Evolutionary conservation across 2,888 invertebrate genomes (phyloP), one percentile per base, ranked within the genome.

Genomic region (Tinea trinotella): DNA sequence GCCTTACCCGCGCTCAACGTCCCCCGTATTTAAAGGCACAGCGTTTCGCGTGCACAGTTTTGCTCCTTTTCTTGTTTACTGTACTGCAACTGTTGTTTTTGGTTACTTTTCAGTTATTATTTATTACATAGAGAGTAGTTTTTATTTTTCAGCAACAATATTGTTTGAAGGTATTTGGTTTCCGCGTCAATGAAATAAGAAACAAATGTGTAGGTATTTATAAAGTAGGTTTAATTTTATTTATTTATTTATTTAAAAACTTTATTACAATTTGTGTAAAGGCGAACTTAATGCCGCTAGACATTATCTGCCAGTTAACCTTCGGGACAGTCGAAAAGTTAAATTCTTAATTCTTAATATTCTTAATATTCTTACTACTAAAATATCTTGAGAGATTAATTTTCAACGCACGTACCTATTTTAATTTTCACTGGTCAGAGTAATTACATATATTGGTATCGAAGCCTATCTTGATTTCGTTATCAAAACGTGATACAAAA

Each of bases 11-110:
- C 74, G 79, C 73, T 77, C 75, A 76, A 76, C 80, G 76, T 83
- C 82, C 76, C 69, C 78, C 83, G 83, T 84, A 85, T 85, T 85
- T 84, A 85, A 84, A 85, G 84, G 83, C 82, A 77, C 78, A 78
- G 76, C 76, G 79, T 84, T 81, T 83, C 79, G 81, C 78, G 80
- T 80, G 77, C 74, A 70, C 70, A 71, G 76, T 76, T 82, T 75
- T 81, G 73, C 70, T 81, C 76, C 72, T 79, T 80, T 82, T 80
- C 71, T 84, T 83, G 80, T 83, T 82, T 83, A 82, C 77, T 76
- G 80, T 83, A 84, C 79, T 84, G 83, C 83, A 83, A 82, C 79
- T 80, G 82, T 55, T 56, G 53, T 56, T 55, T 82, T 81, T 81
- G 77, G 79, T 83, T 81, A 81, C 81, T 83, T 83, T 82, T 83